phyloP scores from a whole-genome alignment of 1,140 invertebrate genomes.

The Oreohelix idahoensis region DNA sequence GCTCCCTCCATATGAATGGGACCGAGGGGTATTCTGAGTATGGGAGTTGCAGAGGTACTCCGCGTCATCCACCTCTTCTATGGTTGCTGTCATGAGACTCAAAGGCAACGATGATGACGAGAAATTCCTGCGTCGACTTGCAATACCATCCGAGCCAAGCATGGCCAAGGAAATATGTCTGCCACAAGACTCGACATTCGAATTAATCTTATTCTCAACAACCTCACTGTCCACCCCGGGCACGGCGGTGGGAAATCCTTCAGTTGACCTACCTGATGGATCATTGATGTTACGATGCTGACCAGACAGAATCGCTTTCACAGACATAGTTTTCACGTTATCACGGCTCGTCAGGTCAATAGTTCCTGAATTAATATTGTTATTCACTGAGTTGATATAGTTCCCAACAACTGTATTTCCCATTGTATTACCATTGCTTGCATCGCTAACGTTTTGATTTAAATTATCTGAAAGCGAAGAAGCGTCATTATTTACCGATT shows the following conservation, averaged over 20 bases:
- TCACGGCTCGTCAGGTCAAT: not conserved
- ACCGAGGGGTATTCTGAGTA: not conserved
- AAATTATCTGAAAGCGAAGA: not conserved
- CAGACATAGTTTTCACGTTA: not conserved
- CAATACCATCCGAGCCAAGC: not conserved
- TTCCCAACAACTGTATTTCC: not conserved
- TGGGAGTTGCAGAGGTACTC: not conserved
- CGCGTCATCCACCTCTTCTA: constrained; percentile 39
- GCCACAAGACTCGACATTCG: not conserved
- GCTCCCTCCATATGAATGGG: constrained; percentile 5
- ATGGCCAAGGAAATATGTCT: not conserved
- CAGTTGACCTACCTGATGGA: not conserved
- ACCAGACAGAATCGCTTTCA: not conserved
- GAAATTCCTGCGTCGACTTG: constrained; percentile 18
- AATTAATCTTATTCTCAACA: not conserved
- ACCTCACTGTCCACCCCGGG: not conserved
- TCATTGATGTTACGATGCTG: not conserved
- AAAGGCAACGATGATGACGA: constrained; percentile 42
- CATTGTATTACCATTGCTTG: not conserved
- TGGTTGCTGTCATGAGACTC: constrained; percentile 33
- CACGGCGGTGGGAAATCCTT: not conserved
- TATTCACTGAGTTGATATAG: not conserved
- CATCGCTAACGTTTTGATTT: not conserved
- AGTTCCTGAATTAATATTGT: not conserved
- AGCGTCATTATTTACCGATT: not conserved